Evolutionary conservation across 2,113 vertebrate species (phyloP).

Genomic region (Protobothrops flavoviridis): DNA sequence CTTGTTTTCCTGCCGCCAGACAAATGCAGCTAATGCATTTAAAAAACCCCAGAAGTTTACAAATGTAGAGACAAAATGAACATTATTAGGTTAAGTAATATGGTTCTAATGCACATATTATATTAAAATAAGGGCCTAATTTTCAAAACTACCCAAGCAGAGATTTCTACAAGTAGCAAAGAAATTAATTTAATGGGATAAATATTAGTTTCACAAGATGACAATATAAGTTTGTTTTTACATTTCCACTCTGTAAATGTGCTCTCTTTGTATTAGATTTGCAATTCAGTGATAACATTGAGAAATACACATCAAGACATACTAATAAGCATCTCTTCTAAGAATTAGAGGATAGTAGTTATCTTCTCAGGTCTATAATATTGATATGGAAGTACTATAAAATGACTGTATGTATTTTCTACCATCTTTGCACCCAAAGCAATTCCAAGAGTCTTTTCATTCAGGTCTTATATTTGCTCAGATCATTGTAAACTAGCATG

Average conservation of each 20-base stretch:
- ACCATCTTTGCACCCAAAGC: background rate
- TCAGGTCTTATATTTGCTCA: background rate
- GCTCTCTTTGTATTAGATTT: too few species aligned
- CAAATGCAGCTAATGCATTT: background rate
- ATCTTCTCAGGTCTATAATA: background rate
- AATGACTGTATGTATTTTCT: background rate
- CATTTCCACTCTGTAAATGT: background rate
- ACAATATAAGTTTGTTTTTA: background rate
- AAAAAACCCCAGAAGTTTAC: background rate
- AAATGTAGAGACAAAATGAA: slow-evolving; percentile 8
- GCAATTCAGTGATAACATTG: background rate
- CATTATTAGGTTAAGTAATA: background rate
- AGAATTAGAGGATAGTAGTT: background rate
- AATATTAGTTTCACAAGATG: background rate
- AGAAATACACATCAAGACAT: background rate
- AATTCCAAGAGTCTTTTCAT: background rate
- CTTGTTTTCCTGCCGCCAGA: background rate
- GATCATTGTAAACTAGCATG: background rate
- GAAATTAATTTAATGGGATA: background rate
- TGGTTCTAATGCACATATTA: background rate
- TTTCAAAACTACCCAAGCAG: background rate
- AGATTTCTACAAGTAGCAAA: background rate
- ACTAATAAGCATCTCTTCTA: background rate
- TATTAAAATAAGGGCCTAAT: background rate
- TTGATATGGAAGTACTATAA: background rate